Conservation (phyloP, 2,888 invertebrate species). For the Rhyacophila evoluta region DNA sequence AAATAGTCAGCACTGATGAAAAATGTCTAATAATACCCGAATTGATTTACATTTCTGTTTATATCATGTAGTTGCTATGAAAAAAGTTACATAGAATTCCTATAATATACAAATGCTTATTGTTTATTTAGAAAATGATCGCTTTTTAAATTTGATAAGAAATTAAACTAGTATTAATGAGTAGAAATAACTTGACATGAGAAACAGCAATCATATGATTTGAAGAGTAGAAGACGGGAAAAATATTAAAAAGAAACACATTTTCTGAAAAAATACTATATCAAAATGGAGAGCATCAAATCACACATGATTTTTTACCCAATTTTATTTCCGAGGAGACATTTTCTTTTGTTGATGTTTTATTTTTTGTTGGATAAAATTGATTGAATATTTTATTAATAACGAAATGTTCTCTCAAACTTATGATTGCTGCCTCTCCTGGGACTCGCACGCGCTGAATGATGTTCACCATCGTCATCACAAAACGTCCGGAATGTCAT, state of each 20-base stretch:
- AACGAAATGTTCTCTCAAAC: slow-evolving; percentile 53
- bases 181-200: slow-evolving; percentile 34
- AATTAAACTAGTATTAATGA: slow-evolving; percentile 15
- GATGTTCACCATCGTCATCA: background rate
- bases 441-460: slow-evolving; percentile 11
- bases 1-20: background rate
- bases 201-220: slow-evolving; percentile 48
- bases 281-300: background rate
- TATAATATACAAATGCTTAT: slow-evolving; percentile 6
- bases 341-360: slow-evolving; percentile 54
- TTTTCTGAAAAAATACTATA: slow-evolving; percentile 48
- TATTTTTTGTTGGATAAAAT: slow-evolving; percentile 35
- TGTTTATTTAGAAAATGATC: slow-evolving; percentile 4
- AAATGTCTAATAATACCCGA: background rate
- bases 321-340: background rate
- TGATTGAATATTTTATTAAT: slow-evolving; percentile 36
- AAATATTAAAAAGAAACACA: slow-evolving; percentile 35
- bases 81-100: background rate
- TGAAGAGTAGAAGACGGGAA: background rate
- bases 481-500: background rate
- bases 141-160: slow-evolving; percentile 9
- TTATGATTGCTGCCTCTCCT: slow-evolving; percentile 55
- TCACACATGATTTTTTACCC: background rate
- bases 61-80: slow-evolving; percentile 16
- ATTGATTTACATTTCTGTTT: slow-evolving; percentile 7